Conservation (phyloP, 2,888 invertebrate genomes). For the Brachypalpus laphriformis region DNA sequence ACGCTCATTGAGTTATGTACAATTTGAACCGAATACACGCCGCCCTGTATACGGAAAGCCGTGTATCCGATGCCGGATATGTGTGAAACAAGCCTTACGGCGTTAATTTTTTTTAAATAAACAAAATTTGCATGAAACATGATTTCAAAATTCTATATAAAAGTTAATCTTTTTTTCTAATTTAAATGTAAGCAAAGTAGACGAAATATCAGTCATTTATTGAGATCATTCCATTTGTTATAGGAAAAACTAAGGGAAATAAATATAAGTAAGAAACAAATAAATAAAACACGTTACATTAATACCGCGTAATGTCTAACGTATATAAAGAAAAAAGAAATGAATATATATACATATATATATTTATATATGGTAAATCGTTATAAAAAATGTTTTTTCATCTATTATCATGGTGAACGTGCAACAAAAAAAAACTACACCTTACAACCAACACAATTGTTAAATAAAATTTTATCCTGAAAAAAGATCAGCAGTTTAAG, state of each 20-base stretch:
- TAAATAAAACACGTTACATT: constrained; percentile 61
- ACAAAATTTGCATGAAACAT: constrained; percentile 17
- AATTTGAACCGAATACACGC: too few species aligned
- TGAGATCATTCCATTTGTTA: constrained; percentile 76
- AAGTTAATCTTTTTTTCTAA: constrained; percentile 25
- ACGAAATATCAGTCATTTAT: constrained; percentile 75
- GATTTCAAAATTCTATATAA: constrained; percentile 2
- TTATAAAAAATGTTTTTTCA: constrained; percentile 76
- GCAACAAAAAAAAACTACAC: constrained; percentile 46
- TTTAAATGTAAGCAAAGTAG: constrained; percentile 61
- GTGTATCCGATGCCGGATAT: too few species aligned
- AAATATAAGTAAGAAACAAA: constrained; percentile 48
- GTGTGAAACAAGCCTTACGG: too few species aligned
- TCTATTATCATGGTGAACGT: constrained; percentile 77
- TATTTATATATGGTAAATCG: constrained; percentile 63
- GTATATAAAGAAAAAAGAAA: constrained; percentile 62
- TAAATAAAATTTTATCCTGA: constrained; percentile 76
- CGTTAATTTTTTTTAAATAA: not conserved
- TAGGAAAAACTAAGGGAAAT: constrained; percentile 57
- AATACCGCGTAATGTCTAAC: constrained; percentile 72
- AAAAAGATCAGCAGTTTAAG: constrained; percentile 70
- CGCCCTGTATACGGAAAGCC: too few species aligned
- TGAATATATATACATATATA: constrained; percentile 56
- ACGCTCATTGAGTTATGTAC: too few species aligned
- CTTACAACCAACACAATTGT: constrained; percentile 69